Percentiles rank a stretch among this genome's conserved stretches.
Evolutionary conservation across 2,797 vertebrate species (phyloP).

Genomic region (Molossus molossus): DNA sequence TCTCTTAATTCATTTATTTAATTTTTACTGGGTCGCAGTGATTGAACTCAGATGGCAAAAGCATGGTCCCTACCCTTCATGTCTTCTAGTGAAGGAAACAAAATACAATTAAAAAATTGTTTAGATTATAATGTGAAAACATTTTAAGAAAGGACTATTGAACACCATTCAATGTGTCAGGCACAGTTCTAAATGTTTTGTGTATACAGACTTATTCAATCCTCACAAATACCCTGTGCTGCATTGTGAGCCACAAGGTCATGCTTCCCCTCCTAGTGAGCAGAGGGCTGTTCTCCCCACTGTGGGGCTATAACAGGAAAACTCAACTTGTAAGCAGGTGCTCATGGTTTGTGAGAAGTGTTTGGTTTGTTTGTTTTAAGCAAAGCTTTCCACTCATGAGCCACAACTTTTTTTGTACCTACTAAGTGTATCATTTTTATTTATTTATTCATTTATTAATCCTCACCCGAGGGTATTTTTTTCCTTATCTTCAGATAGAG

Average conservation of each 20-base stretch:
- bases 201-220: not conserved
- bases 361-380: not conserved
- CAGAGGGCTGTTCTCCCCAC: not conserved
- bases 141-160: not conserved
- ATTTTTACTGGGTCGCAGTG: not conserved
- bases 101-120: constrained; percentile 24
- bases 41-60: constrained; percentile 37
- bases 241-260: not conserved
- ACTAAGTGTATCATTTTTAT: not conserved
- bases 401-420: not conserved
- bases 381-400: not conserved
- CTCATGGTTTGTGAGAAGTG: constrained; percentile 32
- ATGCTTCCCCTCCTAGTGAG: not conserved
- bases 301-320: not conserved
- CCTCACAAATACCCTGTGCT: not conserved
- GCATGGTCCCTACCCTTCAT: not conserved
- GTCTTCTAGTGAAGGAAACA: not conserved
- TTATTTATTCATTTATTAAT: too few species aligned
- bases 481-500: too few species aligned
- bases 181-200: constrained; percentile 26
- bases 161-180: not conserved
- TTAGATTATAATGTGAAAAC: constrained; percentile 41
- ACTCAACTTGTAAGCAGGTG: not conserved
- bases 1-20: not conserved
- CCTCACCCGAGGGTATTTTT: too few species aligned